Percentiles rank a stretch among this genome's conserved stretches.
These are phyloP conservation scores for Huso huso DNA, from an alignment of 2,797 vertebrate species.

Conservation along the genomic window DNA sequence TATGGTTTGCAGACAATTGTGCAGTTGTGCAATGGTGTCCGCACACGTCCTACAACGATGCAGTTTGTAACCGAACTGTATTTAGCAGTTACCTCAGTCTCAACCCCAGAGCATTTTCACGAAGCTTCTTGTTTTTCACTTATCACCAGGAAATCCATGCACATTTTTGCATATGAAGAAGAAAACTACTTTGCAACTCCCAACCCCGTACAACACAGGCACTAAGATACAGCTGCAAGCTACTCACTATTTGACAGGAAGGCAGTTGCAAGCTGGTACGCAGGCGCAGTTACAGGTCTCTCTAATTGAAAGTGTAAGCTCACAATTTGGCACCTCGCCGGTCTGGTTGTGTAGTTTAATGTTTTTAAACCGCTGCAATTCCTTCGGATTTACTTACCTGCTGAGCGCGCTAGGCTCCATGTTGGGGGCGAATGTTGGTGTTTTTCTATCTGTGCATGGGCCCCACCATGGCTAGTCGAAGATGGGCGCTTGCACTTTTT, in stretches of 20 bases:
- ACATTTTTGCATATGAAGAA: neutral
- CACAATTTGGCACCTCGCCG: conserved; percentile 56
- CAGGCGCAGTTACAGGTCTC: conserved; percentile 31
- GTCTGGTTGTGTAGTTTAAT: conserved; percentile 53
- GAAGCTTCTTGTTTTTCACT: conserved; percentile 31
- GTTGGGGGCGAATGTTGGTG: conserved; percentile 38
- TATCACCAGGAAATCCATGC: neutral
- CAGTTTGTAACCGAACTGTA: no score
- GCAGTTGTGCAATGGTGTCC: no score
- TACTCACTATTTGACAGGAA: conserved; percentile 66
- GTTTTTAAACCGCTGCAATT: conserved; percentile 30
- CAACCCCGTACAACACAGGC: conserved; percentile 38
- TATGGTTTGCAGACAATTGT: no score
- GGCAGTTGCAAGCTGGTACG: conserved; percentile 33
- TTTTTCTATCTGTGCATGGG: conserved; percentile 51
- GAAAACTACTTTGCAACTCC: conserved; percentile 56
- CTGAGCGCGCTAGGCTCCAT: conserved; percentile 64
- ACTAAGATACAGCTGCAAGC: conserved; percentile 46
- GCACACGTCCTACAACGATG: no score
- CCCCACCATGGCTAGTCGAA: conserved; percentile 46
- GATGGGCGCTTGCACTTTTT: conserved; percentile 44
- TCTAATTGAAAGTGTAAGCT: conserved; percentile 33
- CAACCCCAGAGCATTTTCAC: conserved; percentile 12
- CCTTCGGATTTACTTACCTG: conserved; percentile 52
- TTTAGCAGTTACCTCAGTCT: no score